Evolutionary conservation across 2,888 invertebrate species (phyloP).

Genomic region (Lycaena phlaeas): DNA sequence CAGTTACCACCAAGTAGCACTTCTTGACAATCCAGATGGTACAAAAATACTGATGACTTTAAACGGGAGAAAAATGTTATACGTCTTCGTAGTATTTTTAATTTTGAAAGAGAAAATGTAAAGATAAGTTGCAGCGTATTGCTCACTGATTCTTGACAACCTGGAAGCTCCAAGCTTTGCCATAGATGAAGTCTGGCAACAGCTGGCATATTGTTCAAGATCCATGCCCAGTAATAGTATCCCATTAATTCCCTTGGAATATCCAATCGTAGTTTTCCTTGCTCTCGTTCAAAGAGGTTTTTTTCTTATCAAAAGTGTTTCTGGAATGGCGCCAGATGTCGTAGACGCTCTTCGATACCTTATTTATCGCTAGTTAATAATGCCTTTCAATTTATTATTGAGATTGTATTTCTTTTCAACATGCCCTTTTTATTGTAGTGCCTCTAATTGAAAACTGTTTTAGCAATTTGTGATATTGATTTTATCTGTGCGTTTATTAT

Average conservation of each 20-base stretch:
- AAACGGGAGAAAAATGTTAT: no score
- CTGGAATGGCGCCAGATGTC: slow-evolving; percentile 53
- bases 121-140: no score
- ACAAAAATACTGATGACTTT: no score
- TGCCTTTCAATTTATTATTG: slow-evolving; percentile 52
- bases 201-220: slow-evolving; percentile 19
- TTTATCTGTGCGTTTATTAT: no score
- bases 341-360: slow-evolving; percentile 38
- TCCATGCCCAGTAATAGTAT: slow-evolving; percentile 18
- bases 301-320: slow-evolving; percentile 51
- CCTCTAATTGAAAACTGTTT: not conserved
- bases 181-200: not conserved
- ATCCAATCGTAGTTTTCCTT: slow-evolving; percentile 27
- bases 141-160: no score
- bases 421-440: not conserved
- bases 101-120: no score
- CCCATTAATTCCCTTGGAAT: slow-evolving; percentile 39
- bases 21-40: no score
- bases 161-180: no score
- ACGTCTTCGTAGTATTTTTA: no score
- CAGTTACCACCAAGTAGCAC: no score
- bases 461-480: no score
- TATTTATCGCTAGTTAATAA: slow-evolving; percentile 64
- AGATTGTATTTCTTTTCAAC: slow-evolving; percentile 10
- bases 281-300: slow-evolving; percentile 23